Percentiles rank a stretch among this genome's conserved stretches.
Evolutionary conservation across 2,113 vertebrate genomes (phyloP).

Genomic region (Psilopogon haemacephalus): DNA sequence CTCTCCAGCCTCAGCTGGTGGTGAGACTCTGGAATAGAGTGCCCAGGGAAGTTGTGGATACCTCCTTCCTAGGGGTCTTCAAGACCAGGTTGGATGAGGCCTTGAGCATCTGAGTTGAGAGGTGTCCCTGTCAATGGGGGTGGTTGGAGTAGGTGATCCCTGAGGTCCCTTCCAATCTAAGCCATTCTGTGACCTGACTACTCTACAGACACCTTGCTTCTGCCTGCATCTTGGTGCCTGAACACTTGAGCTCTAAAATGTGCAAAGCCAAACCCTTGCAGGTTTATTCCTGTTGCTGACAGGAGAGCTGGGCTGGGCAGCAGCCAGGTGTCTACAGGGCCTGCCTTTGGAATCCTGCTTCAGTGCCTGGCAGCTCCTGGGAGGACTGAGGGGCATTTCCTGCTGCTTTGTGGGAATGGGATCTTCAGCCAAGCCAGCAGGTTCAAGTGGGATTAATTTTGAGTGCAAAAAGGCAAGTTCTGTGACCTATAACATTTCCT

Average conservation of each 20-base stretch:
- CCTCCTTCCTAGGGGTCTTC: no score
- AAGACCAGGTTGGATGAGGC: no score
- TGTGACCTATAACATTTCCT: not conserved
- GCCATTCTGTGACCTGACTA: not conserved
- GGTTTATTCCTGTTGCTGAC: not conserved
- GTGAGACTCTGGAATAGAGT: no score
- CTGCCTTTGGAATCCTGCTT: not conserved
- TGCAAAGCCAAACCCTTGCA: not conserved
- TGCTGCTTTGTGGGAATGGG: not conserved
- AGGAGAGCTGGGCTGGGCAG: not conserved
- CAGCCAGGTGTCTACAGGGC: fast-evolving
- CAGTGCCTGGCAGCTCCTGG: not conserved
- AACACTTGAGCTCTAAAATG: not conserved
- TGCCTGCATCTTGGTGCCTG: not conserved
- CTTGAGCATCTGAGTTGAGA: no score
- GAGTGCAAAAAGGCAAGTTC: not conserved
- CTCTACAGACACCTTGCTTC: fast-evolving
- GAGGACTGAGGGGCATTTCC: not conserved
- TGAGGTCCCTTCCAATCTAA: no score
- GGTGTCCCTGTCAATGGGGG: not conserved
- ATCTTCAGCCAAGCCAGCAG: not conserved
- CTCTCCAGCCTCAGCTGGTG: no score
- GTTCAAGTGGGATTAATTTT: not conserved
- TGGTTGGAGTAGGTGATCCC: no score
- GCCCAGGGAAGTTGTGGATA: no score